These are phyloP conservation scores for Ptilodon capucinus DNA, from an alignment of 2,888 invertebrate species.

Conservation along the genomic window DNA sequence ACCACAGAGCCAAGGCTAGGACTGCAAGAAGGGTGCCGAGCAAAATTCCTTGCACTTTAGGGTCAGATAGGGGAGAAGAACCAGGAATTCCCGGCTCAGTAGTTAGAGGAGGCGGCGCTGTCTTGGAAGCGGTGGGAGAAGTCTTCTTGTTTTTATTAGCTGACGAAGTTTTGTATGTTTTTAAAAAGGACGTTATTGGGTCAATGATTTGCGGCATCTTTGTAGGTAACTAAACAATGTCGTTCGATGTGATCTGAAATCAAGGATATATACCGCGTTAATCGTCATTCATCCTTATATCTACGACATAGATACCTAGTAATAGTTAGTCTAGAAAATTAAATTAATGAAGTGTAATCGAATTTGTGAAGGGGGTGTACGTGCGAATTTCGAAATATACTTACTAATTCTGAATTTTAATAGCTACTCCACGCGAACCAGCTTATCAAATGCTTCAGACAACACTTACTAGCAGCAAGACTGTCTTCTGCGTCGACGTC, in stretches of 20 bases:
- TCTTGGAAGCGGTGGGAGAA: background rate
- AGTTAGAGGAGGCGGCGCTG: background rate
- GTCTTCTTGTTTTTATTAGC: background rate
- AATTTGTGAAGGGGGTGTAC: no score
- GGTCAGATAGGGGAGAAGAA: background rate
- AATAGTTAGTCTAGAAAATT: no score
- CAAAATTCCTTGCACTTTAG: background rate
- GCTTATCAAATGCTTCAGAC: background rate
- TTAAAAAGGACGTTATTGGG: background rate
- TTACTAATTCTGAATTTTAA: background rate
- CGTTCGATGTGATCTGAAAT: background rate
- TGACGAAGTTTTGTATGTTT: background rate
- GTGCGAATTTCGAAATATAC: no score
- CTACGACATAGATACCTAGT: no score
- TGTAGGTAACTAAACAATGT: background rate
- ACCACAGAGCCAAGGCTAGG: background rate
- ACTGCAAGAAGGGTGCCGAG: background rate
- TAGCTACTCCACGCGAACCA: background rate
- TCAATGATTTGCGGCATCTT: background rate
- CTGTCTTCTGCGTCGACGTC: conserved; percentile 25
- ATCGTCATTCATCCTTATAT: no score
- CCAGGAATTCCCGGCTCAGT: background rate
- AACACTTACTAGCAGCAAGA: conserved; percentile 9
- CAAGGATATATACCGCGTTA: background rate
- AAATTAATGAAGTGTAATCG: no score